Percentiles rank a stretch among this genome's conserved stretches.
Evolutionary conservation across 2,797 vertebrate genomes (phyloP).

Genomic region (Epinephelus malabaricus): DNA sequence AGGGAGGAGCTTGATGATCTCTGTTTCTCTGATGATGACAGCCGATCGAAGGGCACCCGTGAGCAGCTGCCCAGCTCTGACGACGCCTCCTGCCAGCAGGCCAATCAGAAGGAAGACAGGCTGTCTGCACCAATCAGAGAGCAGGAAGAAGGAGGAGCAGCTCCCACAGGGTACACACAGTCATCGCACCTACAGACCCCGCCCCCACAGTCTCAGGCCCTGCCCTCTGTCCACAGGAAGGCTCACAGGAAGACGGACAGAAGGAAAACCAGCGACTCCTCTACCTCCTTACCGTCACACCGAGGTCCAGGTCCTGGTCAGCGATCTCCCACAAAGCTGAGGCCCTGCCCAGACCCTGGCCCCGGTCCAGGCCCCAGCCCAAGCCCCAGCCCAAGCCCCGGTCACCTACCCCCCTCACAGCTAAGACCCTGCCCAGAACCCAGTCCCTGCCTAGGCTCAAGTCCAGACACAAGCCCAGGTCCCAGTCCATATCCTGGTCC

Average conservation of each 20-base stretch:
- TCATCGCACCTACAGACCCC: neutral
- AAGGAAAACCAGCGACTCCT: constrained; percentile 75
- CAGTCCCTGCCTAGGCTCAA: too few relatives aligned
- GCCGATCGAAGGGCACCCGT: constrained; percentile 67
- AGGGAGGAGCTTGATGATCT: constrained; percentile 79
- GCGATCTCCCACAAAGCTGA: constrained; percentile 56
- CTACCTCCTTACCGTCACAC: constrained; percentile 27
- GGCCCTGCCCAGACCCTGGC: neutral
- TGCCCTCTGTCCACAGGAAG: constrained; percentile 76
- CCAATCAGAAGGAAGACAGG: constrained; percentile 35
- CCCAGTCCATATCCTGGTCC: neutral
- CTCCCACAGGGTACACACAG: neutral
- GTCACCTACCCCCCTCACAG: too few relatives aligned
- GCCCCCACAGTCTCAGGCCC: constrained; percentile 1
- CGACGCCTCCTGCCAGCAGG: constrained; percentile 52
- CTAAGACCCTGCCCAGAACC: neutral
- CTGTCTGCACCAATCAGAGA: constrained; percentile 35
- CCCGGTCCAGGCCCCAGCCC: neutral
- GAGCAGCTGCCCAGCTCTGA: constrained; percentile 79
- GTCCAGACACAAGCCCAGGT: too few relatives aligned
- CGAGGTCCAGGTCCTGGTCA: constrained; percentile 54
- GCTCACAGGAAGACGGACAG: constrained; percentile 84
- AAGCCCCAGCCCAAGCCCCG: too few relatives aligned
- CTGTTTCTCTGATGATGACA: constrained; percentile 64
- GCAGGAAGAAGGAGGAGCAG: neutral